A percentile compares a stretch with the other conserved stretches of the same genome.
phyloP scores from a whole-genome alignment of 2,888 invertebrate species.

The Drosophila diplacantha region DNA sequence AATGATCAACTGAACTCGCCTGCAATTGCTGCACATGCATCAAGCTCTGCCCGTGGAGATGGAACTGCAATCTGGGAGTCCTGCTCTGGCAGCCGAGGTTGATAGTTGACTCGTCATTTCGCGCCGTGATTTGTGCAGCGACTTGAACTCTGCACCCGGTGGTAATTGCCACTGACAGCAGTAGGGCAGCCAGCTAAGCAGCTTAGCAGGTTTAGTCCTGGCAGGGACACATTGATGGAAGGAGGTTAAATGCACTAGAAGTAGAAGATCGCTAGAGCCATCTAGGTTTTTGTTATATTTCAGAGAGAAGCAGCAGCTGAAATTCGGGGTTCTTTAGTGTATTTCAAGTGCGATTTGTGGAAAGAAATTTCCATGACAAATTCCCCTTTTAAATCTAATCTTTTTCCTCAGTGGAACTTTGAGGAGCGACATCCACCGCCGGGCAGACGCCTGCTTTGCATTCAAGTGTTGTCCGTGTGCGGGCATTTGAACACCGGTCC shows the following conservation, averaged over 20 bases:
- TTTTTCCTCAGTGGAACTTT: slow-evolving; percentile 6
- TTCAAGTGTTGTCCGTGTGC: slow-evolving; percentile 63
- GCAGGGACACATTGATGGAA: background rate
- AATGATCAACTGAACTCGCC: slow-evolving; percentile 63
- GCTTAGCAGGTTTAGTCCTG: slow-evolving; percentile 9
- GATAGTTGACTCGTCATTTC: slow-evolving; percentile 38
- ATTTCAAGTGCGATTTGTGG: background rate
- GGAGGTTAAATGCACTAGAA: slow-evolving; percentile 2
- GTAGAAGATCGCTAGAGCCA: too few species aligned
- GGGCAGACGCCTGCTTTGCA: slow-evolving; percentile 51
- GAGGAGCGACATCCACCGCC: slow-evolving; percentile 15
- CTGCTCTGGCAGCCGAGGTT: slow-evolving; percentile 15
- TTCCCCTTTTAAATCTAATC: rapidly evolving
- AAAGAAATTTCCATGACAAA: background rate
- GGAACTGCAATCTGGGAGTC: slow-evolving; percentile 17
- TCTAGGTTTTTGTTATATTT: background rate
- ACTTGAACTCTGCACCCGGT: slow-evolving; percentile 43
- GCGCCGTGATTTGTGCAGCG: slow-evolving; percentile 55
- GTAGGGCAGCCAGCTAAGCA: slow-evolving; percentile 15
- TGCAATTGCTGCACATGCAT: slow-evolving; percentile 53
- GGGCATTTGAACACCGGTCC: slow-evolving; percentile 39
- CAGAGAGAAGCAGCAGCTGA: background rate
- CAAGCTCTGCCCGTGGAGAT: slow-evolving; percentile 17
- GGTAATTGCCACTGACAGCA: slow-evolving; percentile 62
- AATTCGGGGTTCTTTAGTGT: too few species aligned